Conservation (phyloP, 2,113 vertebrate genomes). For the Antigone vipio region DNA sequence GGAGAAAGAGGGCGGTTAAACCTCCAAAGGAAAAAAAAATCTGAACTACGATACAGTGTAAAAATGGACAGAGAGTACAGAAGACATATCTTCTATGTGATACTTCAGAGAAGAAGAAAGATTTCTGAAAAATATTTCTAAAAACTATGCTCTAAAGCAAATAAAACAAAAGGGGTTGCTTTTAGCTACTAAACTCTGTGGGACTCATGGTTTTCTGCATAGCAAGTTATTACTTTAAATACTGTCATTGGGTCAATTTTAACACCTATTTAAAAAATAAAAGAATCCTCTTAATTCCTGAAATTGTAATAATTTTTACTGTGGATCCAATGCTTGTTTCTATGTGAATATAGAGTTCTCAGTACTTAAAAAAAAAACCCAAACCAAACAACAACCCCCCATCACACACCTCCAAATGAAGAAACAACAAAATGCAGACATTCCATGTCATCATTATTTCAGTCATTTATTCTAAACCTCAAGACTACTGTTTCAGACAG, state of each 20-base stretch:
- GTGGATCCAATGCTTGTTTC: background rate
- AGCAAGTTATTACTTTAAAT: background rate
- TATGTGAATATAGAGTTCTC: background rate
- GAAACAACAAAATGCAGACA: background rate
- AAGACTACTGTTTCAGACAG: background rate
- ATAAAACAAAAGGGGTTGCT: background rate
- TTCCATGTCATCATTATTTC: background rate
- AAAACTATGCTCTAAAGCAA: background rate
- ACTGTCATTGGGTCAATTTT: background rate
- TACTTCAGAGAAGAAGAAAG: background rate
- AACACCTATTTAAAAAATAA: background rate
- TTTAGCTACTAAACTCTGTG: background rate
- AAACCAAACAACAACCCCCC: too few species aligned
- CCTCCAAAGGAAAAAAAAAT: background rate
- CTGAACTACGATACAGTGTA: background rate
- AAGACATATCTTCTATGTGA: background rate
- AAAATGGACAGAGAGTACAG: background rate
- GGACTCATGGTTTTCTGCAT: background rate
- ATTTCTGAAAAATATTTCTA: background rate
- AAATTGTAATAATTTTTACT: background rate
- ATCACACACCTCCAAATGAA: background rate
- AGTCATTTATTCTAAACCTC: background rate
- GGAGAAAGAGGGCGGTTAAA: rapidly evolving
- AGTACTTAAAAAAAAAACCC: too few species aligned
- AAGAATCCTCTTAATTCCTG: background rate